These are phyloP conservation scores for Hemicrepidius hirtus DNA, from an alignment of 2,888 invertebrate species.

Conservation along the genomic window DNA sequence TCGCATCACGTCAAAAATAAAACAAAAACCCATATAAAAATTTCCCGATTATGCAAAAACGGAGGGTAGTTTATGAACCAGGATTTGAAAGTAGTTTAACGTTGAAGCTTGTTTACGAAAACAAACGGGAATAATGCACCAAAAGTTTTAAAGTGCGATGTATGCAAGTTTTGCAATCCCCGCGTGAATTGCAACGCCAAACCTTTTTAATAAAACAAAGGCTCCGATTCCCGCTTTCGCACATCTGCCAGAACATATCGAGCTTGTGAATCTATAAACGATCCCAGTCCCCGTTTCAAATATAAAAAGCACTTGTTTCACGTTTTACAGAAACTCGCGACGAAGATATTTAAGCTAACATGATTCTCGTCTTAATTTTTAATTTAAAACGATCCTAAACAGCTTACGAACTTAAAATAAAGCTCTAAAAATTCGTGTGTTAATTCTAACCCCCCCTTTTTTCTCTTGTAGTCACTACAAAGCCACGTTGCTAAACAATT, in stretches of 20 bases:
- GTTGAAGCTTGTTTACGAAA: constrained; percentile 10
- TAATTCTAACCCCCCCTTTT: too few species aligned
- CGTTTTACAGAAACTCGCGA: not conserved
- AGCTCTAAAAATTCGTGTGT: too few species aligned
- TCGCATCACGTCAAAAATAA: not conserved
- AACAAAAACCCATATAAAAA: constrained; percentile 9
- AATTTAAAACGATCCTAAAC: not conserved
- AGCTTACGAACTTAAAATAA: too few species aligned
- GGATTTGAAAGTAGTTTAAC: constrained; percentile 25
- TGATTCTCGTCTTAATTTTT: not conserved
- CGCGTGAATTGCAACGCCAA: constrained; percentile 35
- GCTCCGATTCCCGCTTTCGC: constrained; percentile 23
- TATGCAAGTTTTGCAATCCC: constrained; percentile 30
- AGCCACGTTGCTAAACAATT: too few species aligned
- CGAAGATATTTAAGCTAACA: not conserved
- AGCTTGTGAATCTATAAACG: constrained; percentile 40
- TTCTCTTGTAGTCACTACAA: too few species aligned
- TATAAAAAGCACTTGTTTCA: constrained; percentile 32
- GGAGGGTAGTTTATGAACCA: constrained; percentile 21
- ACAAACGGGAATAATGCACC: constrained; percentile 18
- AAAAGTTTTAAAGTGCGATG: constrained; percentile 29
- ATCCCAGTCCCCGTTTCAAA: constrained; percentile 11
- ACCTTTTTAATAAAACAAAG: constrained; percentile 42
- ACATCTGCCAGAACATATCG: constrained; percentile 43
- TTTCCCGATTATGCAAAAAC: constrained; percentile 16